Base-by-base conservation (phyloP, 2,113 vertebrate species). In the Chloropsis cyanopogon region DNA sequence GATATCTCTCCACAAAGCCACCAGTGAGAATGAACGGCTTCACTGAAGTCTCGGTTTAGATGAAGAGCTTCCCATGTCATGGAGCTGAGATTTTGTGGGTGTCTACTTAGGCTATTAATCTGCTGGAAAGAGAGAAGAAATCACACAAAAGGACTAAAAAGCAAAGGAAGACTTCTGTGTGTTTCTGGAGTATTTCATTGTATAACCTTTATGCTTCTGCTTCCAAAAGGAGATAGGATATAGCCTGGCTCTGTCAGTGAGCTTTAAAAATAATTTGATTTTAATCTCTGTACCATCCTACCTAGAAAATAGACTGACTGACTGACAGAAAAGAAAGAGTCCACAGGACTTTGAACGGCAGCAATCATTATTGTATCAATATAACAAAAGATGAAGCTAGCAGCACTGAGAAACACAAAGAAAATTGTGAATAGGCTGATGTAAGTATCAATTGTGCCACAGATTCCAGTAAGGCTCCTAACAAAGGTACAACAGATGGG, bases 261-360 rank as follows among this genome's bases (percentile, higher is more conserved):
- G 82, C 56, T 70, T 96, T 96, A 95, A 85, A 94, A 96, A 86
- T 83, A 52, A 69, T 90, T 96, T 94, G 54, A 85, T 93, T 84
- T 52, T 68, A 86, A 92, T 28, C 60, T 82, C 77, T 46, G 14
- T 60, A 80, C 71, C 61, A 26, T 72, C 47, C 54, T 68, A 33
- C 71, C 60, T 29, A 24, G 78, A 88, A 85, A 81, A 64, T 59
- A 80, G n/a, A n/a, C n/a, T n/a, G 88, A 11, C 39, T 33, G 71
- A 47, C 72, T 78, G 72, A 69, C 17, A 42, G 29, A 60, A 47
- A 42, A 72, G 42, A 79, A 72, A 84, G 87, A 71, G 37, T 28
- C 19, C 54, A 46, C 29, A 93, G 26, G 50, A 54, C 47, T 84
- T 65, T 2, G 16, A 82, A 84, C n/a, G 47, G 52, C 37, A 72